Conservation (phyloP, 2,797 vertebrate genomes). For the Esox lucius region DNA sequence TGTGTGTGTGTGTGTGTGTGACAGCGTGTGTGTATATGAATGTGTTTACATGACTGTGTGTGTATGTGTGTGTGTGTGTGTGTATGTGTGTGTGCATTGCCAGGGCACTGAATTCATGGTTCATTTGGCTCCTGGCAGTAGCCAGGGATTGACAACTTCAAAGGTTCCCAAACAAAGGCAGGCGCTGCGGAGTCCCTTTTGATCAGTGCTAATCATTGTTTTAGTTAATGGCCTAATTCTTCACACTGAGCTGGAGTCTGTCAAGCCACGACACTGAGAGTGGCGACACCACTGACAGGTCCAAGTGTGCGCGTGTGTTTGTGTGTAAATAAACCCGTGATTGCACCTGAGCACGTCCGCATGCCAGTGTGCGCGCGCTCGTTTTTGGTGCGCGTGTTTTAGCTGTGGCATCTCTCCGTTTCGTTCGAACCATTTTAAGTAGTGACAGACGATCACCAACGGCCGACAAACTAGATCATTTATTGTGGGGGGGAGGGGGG, state of each 20-base stretch:
- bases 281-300: neutral
- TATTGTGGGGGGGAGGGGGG: too few species aligned
- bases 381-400: neutral
- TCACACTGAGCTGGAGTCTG: slow-evolving; percentile 14
- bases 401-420: too few species aligned
- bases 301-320: slow-evolving; percentile 10
- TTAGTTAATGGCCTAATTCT: slow-evolving; percentile 60
- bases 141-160: slow-evolving; percentile 57
- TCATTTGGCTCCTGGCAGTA: slow-evolving; percentile 41
- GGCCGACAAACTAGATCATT: too few species aligned
- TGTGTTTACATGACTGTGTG: neutral
- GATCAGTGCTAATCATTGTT: slow-evolving; percentile 62
- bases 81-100: slow-evolving; percentile 23
- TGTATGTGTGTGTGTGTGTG: slow-evolving; percentile 22
- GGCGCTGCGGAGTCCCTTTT: slow-evolving; percentile 46
- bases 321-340: neutral
- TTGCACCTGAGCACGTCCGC: slow-evolving; percentile 2
- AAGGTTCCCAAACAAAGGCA: slow-evolving; percentile 51
- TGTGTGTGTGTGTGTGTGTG: slow-evolving; percentile 25
- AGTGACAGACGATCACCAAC: too few species aligned
- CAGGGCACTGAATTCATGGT: slow-evolving; percentile 5
- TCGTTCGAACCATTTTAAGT: too few species aligned
- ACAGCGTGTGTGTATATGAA: neutral
- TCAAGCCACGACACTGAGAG: neutral
- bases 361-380: neutral